Conservation (phyloP, 2,113 vertebrate species). For the Cynoglossus semilaevis region DNA sequence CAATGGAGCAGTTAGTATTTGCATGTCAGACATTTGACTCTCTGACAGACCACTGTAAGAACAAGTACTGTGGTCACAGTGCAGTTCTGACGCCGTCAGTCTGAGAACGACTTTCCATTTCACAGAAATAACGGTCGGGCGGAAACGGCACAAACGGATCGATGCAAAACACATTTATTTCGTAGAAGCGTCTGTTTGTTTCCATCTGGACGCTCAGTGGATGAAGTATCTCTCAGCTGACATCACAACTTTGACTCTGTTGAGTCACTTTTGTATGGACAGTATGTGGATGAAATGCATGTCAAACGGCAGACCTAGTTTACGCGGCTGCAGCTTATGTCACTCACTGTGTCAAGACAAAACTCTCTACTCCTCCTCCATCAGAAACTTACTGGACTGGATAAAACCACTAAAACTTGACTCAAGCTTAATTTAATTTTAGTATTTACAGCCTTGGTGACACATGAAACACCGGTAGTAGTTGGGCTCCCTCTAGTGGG, state of each 20-base stretch:
- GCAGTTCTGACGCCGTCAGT: constrained; percentile 17
- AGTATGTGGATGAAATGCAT: no score
- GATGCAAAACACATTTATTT: constrained; percentile 37
- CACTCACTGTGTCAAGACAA: no score
- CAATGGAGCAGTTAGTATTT: constrained; percentile 9
- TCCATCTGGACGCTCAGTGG: constrained; percentile 11
- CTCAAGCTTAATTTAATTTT: no score
- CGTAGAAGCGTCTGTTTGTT: constrained; percentile 19
- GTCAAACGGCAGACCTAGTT: no score
- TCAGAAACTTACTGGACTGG: no score
- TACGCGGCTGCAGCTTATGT: no score
- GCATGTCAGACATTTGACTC: background rate
- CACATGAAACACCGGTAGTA: no score
- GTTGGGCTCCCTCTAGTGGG: no score
- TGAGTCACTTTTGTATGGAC: background rate
- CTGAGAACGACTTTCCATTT: constrained; percentile 38
- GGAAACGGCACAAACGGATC: constrained; percentile 52
- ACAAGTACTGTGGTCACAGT: constrained; percentile 5
- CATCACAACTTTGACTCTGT: constrained; percentile 1
- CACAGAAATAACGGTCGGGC: background rate
- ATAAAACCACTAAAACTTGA: no score
- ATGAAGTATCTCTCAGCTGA: background rate
- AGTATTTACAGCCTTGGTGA: no score
- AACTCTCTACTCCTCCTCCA: no score
- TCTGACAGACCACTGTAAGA: constrained; percentile 10